Evolutionary conservation across 2,888 invertebrate genomes (phyloP).

Genomic region (Colostygia pectinataria): DNA sequence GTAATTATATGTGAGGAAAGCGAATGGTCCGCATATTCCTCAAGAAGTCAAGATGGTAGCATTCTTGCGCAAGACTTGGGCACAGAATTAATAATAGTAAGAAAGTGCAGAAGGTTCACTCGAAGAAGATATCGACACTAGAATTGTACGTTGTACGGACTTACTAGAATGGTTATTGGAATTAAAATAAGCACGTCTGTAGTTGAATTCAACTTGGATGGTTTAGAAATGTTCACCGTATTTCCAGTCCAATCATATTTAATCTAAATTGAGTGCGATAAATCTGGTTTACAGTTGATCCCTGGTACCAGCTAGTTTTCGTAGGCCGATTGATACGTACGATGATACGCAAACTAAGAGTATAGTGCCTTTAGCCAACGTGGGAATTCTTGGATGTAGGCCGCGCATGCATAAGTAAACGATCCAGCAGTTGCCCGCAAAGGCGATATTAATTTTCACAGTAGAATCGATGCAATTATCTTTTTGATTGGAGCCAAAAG

Average conservation of each 20-base stretch:
- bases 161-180: too few species aligned
- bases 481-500: neutral
- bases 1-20: conserved; percentile 25
- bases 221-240: too few species aligned
- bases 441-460: conserved; percentile 12
- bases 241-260: too few species aligned
- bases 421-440: conserved; percentile 15
- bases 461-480: conserved; percentile 1
- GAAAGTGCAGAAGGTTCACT: neutral
- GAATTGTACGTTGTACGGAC: too few species aligned
- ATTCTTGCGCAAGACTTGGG: conserved; percentile 29
- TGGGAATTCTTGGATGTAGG: conserved; percentile 59
- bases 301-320: conserved; percentile 14
- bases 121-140: neutral
- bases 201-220: too few species aligned
- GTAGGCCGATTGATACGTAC: conserved; percentile 32
- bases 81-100: neutral
- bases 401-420: conserved; percentile 44
- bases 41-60: conserved; percentile 23
- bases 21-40: conserved; percentile 27
- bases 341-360: conserved; percentile 35
- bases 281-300: neutral
- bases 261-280: neutral
- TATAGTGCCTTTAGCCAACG: conserved; percentile 41
- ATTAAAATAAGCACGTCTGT: too few species aligned